A percentile compares a stretch with the other conserved stretches of the same genome.
These are phyloP conservation scores for Oryzias curvinotus DNA, from an alignment of 2,113 vertebrate species.

Conservation along the genomic window DNA sequence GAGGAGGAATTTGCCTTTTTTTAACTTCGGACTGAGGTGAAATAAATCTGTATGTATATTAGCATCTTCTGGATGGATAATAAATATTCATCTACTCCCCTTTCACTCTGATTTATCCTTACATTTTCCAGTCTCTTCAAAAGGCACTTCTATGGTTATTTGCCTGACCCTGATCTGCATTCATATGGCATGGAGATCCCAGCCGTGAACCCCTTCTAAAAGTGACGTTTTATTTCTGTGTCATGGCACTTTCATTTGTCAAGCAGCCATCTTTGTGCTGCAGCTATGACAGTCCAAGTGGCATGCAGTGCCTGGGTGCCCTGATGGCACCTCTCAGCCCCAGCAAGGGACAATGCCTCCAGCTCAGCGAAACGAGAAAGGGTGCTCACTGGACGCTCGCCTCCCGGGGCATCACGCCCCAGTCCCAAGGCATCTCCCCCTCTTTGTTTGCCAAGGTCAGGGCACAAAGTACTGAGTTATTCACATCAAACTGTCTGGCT, in stretches of 20 bases:
- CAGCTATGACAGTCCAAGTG: constrained; percentile 65
- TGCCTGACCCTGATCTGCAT: constrained; percentile 65
- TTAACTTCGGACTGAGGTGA: constrained; percentile 75
- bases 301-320: constrained; percentile 64
- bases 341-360: constrained; percentile 74
- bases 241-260: constrained; percentile 55
- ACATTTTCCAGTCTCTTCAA: constrained; percentile 63
- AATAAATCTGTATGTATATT: constrained; percentile 75
- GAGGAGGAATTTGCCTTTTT: constrained; percentile 77
- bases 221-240: constrained; percentile 64
- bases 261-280: constrained; percentile 64
- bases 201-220: constrained; percentile 42
- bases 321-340: constrained; percentile 62
- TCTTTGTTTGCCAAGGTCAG: constrained; percentile 83
- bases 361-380: constrained; percentile 62
- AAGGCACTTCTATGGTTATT: constrained; percentile 71
- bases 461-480: constrained; percentile 87
- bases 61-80: constrained; percentile 60
- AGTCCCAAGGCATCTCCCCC: constrained; percentile 79
- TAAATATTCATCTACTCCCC: constrained; percentile 71
- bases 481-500: constrained; percentile 83
- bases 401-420: constrained; percentile 78
- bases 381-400: constrained; percentile 71
- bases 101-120: constrained; percentile 63
- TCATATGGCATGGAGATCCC: constrained; percentile 44